Base-by-base conservation (phyloP, 2,888 invertebrate species). In the Epinotia brunnichana region DNA sequence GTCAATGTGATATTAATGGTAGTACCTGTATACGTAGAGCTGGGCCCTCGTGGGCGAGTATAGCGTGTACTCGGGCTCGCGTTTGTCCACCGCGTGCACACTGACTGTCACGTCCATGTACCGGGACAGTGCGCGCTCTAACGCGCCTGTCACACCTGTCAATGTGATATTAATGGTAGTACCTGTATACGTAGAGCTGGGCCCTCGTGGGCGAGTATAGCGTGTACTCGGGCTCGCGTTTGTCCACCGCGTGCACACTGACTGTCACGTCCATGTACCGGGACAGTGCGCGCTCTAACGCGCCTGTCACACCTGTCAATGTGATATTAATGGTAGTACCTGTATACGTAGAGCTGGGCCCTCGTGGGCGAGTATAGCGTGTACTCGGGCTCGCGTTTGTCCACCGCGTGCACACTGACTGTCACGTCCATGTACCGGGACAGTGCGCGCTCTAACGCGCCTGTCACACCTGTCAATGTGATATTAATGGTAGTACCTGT, bases 61-160 rank as follows among this genome's bases (percentile, higher is more conserved):
- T 79, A 99, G 96, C 80, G 97, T 95, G 90, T 97, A 98, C 85
- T 99, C 99, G 0, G 99, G 98, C 85, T 99, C 99, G 21, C 98
- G 94, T 82, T 96, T 96, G 87, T 98, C 98, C 0, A 96, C 95
- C 51, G 94, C 93, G 78, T 96, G 95, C 70, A 94, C 90, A 15
- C 95, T 94, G 21, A 95, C 87, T 82, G 96, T 95, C 11, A 97
- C 96, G 79, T 97, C 97, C 78, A 97, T 94, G 90, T 96, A 97
- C 75, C 96, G 95, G 11, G 95, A 94, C 82, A 98, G 94, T 0
- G 95, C 94, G 70, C 96, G 95, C 82, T 96, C 96, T 13, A 98
- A 89, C 24, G 96, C 95, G 60, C 93, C 94, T 61, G 97, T 95
- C 78, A 97, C 90, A 7, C 92, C 92, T 91, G 75, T 41, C 19